Evolutionary conservation across 2,113 vertebrate genomes (phyloP).

Genomic region (Gulo gulo): DNA sequence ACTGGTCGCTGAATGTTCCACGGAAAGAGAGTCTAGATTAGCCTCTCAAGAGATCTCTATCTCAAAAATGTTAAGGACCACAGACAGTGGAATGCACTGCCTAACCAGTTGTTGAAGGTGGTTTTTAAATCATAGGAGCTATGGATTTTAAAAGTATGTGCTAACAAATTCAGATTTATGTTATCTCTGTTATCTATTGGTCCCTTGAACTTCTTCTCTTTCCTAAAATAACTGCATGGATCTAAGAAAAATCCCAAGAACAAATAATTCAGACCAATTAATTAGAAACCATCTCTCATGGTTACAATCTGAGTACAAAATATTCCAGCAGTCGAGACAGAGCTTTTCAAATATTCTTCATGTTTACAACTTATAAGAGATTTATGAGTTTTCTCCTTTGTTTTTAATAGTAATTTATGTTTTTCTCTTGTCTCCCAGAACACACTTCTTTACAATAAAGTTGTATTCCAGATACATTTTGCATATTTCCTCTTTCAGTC

Average conservation of each 20-base stretch:
- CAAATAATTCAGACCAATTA: constrained; percentile 14
- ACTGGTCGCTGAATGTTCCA: not conserved
- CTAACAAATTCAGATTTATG: not conserved
- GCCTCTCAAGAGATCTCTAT: not conserved
- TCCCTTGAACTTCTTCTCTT: constrained; percentile 9
- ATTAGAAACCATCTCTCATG: constrained; percentile 3
- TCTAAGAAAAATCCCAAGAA: not conserved
- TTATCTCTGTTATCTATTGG: not conserved
- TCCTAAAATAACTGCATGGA: constrained; percentile 19
- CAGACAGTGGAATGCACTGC: not conserved
- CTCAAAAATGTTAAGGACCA: not conserved
- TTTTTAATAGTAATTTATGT: not conserved
- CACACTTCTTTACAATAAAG: not conserved
- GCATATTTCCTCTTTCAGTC: not conserved
- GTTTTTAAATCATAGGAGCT: not conserved
- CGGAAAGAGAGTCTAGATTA: not conserved
- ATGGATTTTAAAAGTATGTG: not conserved
- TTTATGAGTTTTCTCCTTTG: not conserved
- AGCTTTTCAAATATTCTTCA: not conserved
- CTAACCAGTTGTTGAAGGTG: not conserved
- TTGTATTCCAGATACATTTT: not conserved
- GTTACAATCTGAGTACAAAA: constrained; percentile 13
- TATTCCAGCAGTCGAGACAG: not conserved
- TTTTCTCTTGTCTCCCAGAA: not conserved
- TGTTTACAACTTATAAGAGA: not conserved